Percentiles rank a stretch among this genome's conserved stretches.
Conservation (phyloP, 2,113 vertebrate genomes). For the Otis tarda region DNA sequence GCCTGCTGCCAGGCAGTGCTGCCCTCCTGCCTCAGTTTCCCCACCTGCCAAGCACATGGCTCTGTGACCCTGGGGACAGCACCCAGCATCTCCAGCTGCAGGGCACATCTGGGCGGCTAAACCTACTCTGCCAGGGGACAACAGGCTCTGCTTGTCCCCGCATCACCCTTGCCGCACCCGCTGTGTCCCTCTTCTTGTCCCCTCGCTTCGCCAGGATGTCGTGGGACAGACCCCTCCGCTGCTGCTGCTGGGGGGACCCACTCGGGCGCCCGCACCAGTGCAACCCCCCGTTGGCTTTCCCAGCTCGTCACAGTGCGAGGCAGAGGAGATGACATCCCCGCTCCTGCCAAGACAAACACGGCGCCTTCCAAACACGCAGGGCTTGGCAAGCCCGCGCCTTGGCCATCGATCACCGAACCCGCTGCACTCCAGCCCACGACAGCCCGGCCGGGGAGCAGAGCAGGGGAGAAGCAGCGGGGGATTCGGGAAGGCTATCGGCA, state of each 20-base stretch:
- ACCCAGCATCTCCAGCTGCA: background rate
- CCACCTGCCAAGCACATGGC: rapidly evolving
- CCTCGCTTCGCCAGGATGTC: rapidly evolving
- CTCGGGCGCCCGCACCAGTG: background rate
- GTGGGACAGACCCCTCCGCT: background rate
- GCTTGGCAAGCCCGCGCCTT: slow-evolving; percentile 34
- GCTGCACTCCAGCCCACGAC: background rate
- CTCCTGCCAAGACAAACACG: slow-evolving; percentile 64
- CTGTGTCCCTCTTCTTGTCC: background rate
- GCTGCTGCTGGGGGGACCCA: background rate
- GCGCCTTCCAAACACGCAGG: slow-evolving; percentile 40
- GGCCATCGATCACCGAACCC: slow-evolving; percentile 33
- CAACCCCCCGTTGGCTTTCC: slow-evolving; percentile 16
- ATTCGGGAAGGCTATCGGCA: rapidly evolving
- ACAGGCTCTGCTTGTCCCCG: background rate
- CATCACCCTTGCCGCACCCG: rapidly evolving
- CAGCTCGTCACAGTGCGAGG: background rate
- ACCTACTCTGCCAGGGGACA: background rate
- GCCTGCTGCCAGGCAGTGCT: background rate
- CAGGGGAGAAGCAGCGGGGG: background rate
- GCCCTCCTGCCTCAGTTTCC: background rate
- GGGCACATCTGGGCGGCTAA: background rate
- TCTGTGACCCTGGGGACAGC: rapidly evolving
- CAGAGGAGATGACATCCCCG: slow-evolving; percentile 47
- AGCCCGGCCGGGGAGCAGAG: background rate